Conservation (phyloP, 2,113 vertebrate genomes). For the Phyllostomus hastatus region DNA sequence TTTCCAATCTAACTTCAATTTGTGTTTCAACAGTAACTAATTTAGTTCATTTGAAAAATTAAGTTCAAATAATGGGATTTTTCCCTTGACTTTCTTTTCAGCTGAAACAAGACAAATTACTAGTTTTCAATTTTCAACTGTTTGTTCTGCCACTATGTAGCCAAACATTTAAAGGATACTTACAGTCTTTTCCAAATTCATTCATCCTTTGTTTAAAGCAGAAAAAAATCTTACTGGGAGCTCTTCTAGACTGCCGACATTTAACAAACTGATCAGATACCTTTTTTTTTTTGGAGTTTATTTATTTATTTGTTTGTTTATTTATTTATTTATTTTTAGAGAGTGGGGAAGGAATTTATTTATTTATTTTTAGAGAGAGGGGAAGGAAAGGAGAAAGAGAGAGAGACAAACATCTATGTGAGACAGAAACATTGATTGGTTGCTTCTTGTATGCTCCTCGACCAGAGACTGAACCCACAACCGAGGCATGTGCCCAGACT, state of each 20-base stretch:
- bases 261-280: constrained; percentile 3
- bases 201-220: background rate
- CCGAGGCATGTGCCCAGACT: no score
- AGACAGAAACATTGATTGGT: no score
- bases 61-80: background rate
- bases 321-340: no score
- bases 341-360: no score
- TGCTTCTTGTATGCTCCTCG: no score
- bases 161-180: background rate
- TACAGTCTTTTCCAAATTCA: background rate
- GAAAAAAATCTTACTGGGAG: background rate
- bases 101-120: constrained; percentile 2
- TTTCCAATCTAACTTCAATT: background rate
- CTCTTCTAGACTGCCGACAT: background rate
- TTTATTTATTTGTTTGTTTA: no score
- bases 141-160: background rate
- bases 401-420: no score
- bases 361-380: no score
- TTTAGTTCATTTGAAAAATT: background rate
- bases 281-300: background rate
- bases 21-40: background rate
- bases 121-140: background rate
- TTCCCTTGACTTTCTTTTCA: background rate
- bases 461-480: no score
- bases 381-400: no score